Base-by-base conservation (phyloP, 2,888 invertebrate genomes). In the Xiphydria camelus region DNA sequence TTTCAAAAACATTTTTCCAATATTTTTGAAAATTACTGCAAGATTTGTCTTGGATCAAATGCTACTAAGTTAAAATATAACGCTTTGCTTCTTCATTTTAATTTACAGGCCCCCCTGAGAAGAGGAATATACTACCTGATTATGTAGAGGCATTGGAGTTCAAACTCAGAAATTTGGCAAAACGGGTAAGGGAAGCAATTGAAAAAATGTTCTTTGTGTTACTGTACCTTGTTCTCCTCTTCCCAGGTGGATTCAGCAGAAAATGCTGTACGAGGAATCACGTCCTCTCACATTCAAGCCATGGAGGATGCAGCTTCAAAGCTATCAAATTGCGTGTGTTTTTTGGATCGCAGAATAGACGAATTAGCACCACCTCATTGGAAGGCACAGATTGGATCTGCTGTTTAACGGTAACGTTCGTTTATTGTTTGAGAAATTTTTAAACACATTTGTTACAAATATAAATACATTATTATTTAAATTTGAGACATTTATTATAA, bases 121-220 rank as follows among this genome's bases (percentile, higher is more conserved):
- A 59, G 47, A 55, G 69, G 49, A 61, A 49, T 19, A 49, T 78
- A 32, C 77, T 78, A 58, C 77, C 78, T 51, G 77, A 76, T 3
- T 79, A 79, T 50, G 68, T 79, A 18, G 78, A 79, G 55, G 77
- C 78, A 19, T 73, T 79, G n/a, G 70, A 73, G 51, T 71, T 75
- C 37, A 79, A 78, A 59, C 66, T 80, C 20, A 61, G 68, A 47
- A 69, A 68, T 49, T 68, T 80, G 55, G 78, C 79, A 59, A 73
- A 75, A 21, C 66, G 80, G 23, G 71, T 79, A 55, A 63, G 70
- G 26, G 67, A 70, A 51, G 12, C 7, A n/a, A 2, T 4, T 4
- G 2, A 10, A 10, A n/a, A 4, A 14, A n/a, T 7, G 12, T 31
- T 31, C 4, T 9, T 31, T 9, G 12, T 9, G 3, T 31, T 12